Base-by-base conservation (phyloP, 2,888 invertebrate genomes). In the Lysandra coridon region DNA sequence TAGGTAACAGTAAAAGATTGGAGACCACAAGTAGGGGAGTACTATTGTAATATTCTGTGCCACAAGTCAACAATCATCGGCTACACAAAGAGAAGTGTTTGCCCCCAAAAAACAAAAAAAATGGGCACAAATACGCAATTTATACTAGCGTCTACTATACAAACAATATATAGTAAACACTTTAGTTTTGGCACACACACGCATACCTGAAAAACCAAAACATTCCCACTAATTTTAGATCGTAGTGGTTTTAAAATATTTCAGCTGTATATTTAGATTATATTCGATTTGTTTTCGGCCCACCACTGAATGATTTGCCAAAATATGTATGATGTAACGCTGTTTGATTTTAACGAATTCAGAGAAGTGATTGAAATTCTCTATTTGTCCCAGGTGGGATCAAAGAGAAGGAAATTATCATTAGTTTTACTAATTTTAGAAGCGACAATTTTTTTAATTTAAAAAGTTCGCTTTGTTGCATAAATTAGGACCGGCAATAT, bases 191-290 rank as follows among this genome's bases (percentile, higher is more conserved):
- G 69, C 69, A 69, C 69, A 37, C 69, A 14, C 14, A 23, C 37
- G 69, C 69, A 69, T 33, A 69, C 69, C 69, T 69, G 69, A 14
- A 69, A 69, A 33, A 69, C 17, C 69, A 69, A 69, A 69, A 69
- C 69, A 69, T 64, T 64, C 64, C 33, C 14, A 69, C 69, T 69
- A 69, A 69, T 17, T 69, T 69, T 37, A 69, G 69, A 69, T 33
- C 33, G 64, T 64, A 64, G 64, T 17, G 69, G 69, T 69, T 69
- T 69, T 69, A 69, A 69, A 69, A 69, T 69, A 69, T 69, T 69
- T 33, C 5, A 69, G 76, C 57, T 14, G 57, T 76, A 57, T 53
- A 76, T 76, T 57, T 76, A 76, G 30, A 53, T 49, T 33, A 17
- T 53, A 49, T 49, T 75, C 30, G 75, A 30, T 75, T 75, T 75